Evolutionary conservation across 2,113 vertebrate species (phyloP).

Genomic region (Python bivittatus): DNA sequence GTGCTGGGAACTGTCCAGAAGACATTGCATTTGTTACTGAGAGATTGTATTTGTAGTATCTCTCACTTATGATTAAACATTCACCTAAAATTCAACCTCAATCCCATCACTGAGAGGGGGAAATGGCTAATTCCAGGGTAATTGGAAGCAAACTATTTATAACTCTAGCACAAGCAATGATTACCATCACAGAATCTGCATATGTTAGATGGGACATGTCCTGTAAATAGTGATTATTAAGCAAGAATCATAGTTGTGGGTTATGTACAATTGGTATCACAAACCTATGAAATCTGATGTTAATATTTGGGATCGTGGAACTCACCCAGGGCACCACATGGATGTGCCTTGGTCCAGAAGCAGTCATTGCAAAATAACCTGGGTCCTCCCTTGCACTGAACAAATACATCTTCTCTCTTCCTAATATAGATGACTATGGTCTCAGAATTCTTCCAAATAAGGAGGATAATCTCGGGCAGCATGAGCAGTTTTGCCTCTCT

Average conservation of each 20-base stretch:
- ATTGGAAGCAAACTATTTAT: not conserved
- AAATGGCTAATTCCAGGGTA: not conserved
- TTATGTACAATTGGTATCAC: not conserved
- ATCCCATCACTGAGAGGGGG: not conserved
- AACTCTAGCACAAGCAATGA: not conserved
- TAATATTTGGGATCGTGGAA: no score
- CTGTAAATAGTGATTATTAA: not conserved
- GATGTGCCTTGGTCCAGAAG: no score
- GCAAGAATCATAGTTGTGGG: not conserved
- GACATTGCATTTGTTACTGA: not conserved
- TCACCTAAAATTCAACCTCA: not conserved
- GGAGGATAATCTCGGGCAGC: not conserved
- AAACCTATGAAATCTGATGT: no score
- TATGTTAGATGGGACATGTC: not conserved
- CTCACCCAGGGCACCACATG: no score
- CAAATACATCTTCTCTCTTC: no score
- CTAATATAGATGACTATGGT: no score
- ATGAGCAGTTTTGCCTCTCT: not conserved
- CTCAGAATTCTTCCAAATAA: not conserved
- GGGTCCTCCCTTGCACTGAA: no score
- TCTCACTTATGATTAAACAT: not conserved
- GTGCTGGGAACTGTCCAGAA: not conserved
- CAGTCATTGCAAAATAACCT: no score
- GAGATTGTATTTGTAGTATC: not conserved
- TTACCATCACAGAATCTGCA: not conserved